Conservation (phyloP, 2,113 vertebrate species). For the Circaetus gallicus region DNA sequence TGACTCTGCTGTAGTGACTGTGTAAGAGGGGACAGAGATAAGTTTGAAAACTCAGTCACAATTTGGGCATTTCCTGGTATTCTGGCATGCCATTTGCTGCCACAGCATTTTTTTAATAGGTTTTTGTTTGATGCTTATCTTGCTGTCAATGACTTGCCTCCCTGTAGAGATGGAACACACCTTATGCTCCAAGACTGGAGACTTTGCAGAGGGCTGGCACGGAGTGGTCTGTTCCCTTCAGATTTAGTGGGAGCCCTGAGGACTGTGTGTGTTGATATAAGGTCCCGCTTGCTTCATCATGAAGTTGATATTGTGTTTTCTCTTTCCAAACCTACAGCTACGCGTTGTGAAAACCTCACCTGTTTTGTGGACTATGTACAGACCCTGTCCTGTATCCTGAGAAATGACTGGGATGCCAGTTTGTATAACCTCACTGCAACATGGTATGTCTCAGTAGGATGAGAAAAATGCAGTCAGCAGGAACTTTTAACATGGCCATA, state of each 20-base stretch:
- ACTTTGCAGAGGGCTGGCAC: not conserved
- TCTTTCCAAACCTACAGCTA: slow-evolving; percentile 49
- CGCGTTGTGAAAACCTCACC: slow-evolving; percentile 32
- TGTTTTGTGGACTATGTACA: slow-evolving; percentile 75
- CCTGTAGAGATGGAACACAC: not conserved
- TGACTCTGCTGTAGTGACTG: not conserved
- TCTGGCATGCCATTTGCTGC: not conserved
- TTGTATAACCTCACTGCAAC: slow-evolving; percentile 47
- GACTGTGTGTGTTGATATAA: not conserved
- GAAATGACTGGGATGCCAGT: not conserved
- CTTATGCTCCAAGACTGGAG: not conserved
- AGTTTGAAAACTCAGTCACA: not conserved
- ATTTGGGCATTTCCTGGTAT: not conserved
- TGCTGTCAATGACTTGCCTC: not conserved
- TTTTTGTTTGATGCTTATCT: not conserved
- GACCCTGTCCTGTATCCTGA: slow-evolving; percentile 69
- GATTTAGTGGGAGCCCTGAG: not conserved
- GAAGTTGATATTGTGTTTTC: not conserved
- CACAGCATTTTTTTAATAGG: not conserved
- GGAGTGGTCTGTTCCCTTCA: not conserved
- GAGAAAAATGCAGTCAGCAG: not conserved
- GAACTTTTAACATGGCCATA: not conserved
- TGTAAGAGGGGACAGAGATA: not conserved
- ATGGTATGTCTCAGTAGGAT: slow-evolving; percentile 62
- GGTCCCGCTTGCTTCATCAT: not conserved